Evolutionary conservation across 1,140 invertebrate genomes (phyloP).

Genomic region (Heliconius congener): DNA sequence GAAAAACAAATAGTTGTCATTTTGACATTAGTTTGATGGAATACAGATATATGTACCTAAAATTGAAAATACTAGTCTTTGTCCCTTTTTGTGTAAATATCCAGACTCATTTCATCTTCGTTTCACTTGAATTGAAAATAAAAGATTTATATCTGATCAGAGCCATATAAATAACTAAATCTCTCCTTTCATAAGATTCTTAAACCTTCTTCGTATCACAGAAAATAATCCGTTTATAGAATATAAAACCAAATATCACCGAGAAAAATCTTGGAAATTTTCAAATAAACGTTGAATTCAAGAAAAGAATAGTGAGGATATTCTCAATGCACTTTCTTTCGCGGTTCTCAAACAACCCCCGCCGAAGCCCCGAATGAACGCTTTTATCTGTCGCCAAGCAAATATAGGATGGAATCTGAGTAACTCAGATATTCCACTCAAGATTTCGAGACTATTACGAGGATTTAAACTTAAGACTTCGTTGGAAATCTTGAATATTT

Average conservation of each 20-base stretch:
- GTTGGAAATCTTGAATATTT: slow-evolving; percentile 27
- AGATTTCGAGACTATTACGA: slow-evolving; percentile 27
- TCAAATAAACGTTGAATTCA: slow-evolving; percentile 24
- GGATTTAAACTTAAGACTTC: slow-evolving; percentile 28
- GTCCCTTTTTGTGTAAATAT: too few species aligned
- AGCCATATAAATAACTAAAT: neutral
- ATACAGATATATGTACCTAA: too few species aligned
- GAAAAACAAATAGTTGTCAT: too few species aligned
- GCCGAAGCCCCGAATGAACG: slow-evolving; percentile 44
- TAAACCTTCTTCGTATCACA: neutral
- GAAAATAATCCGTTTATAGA: slow-evolving; percentile 9
- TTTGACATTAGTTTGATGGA: too few species aligned
- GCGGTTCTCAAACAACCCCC: slow-evolving; percentile 46
- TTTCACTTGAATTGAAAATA: neutral
- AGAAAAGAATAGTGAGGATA: slow-evolving; percentile 22
- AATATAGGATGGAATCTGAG: slow-evolving; percentile 31
- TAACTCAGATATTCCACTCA: slow-evolving; percentile 28
- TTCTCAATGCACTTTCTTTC: slow-evolving; percentile 32
- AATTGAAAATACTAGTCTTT: too few species aligned
- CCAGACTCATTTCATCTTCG: neutral
- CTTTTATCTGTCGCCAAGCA: slow-evolving; percentile 45
- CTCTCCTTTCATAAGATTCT: neutral
- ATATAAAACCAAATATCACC: slow-evolving; percentile 12
- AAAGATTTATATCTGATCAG: neutral
- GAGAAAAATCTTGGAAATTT: slow-evolving; percentile 13